These are phyloP conservation scores for Lathronympha strigana DNA, from an alignment of 2,888 invertebrate genomes.

Conservation along the genomic window DNA sequence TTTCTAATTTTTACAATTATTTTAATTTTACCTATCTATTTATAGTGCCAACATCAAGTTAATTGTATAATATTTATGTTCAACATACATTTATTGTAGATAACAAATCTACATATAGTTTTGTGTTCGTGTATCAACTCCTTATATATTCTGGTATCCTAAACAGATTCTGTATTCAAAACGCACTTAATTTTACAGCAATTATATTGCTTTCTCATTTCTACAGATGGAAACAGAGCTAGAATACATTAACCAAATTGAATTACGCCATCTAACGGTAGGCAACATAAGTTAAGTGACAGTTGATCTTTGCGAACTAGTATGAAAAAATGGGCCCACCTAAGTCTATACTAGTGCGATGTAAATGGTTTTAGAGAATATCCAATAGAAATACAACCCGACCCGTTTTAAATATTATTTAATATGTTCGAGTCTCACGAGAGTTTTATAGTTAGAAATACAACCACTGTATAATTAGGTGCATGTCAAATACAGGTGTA, in stretches of 20 bases:
- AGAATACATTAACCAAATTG: background rate
- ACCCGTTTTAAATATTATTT: too few species aligned
- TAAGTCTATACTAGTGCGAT: background rate
- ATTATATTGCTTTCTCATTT: background rate
- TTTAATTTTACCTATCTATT: constrained; percentile 71
- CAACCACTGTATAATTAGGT: background rate
- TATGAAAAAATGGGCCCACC: background rate
- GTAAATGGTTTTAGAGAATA: background rate
- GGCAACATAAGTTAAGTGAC: background rate
- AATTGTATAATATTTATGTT: constrained; percentile 47
- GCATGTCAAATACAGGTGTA: background rate
- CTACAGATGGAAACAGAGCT: background rate
- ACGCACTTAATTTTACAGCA: background rate
- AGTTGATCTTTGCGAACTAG: too few species aligned
- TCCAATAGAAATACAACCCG: background rate
- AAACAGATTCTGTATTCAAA: constrained; percentile 18
- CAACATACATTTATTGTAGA: constrained; percentile 48
- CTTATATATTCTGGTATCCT: constrained; percentile 46
- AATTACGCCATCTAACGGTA: background rate
- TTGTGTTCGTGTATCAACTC: constrained; percentile 48
- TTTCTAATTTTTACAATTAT: constrained; percentile 73
- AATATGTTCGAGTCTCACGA: too few species aligned
- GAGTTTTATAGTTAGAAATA: background rate
- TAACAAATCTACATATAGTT: constrained; percentile 48
- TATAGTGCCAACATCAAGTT: constrained; percentile 64